phyloP scores from a whole-genome alignment of 2,113 vertebrate species.

The Nansenia antarctica region DNA sequence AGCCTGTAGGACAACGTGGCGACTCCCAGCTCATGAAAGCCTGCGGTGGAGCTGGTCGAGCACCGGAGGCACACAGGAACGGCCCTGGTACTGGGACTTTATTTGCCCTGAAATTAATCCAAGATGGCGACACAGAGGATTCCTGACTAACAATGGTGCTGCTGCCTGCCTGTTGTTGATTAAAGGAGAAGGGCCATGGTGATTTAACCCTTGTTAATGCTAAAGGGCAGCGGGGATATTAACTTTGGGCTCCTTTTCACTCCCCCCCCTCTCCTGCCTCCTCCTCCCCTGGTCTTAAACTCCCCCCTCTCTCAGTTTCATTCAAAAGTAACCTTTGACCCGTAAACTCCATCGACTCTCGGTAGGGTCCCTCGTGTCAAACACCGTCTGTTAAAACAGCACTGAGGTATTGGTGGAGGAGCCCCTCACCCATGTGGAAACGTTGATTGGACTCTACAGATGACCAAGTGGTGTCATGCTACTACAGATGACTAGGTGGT shows the following conservation, averaged over 20 bases:
- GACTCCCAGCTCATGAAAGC: conserved; percentile 60
- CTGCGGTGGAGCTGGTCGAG: conserved; percentile 49
- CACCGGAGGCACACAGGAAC: conserved; percentile 49
- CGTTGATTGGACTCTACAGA: neutral
- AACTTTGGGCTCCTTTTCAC: conserved; percentile 65
- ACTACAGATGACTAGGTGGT: neutral
- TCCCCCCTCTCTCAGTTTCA: conserved; percentile 61
- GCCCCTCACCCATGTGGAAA: neutral
- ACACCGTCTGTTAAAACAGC: conserved; percentile 47
- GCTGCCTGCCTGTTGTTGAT: conserved; percentile 62
- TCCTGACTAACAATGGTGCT: conserved; percentile 60
- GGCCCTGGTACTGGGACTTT: conserved; percentile 50
- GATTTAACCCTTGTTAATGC: conserved; percentile 64
- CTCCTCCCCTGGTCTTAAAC: conserved; percentile 44
- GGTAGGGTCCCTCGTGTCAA: conserved; percentile 53
- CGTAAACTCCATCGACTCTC: conserved; percentile 27
- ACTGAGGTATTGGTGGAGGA: neutral
- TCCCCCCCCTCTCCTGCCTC: conserved; percentile 37
- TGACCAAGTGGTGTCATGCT: neutral
- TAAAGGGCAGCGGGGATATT: conserved; percentile 53
- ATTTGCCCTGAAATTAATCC: conserved; percentile 68
- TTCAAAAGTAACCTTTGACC: conserved; percentile 69
- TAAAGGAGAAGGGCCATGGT: conserved; percentile 52
- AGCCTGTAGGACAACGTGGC: conserved; percentile 21
- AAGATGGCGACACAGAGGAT: conserved; percentile 51